Evolutionary conservation across 1,140 invertebrate species (phyloP).

Genomic region (Battus philenor): DNA sequence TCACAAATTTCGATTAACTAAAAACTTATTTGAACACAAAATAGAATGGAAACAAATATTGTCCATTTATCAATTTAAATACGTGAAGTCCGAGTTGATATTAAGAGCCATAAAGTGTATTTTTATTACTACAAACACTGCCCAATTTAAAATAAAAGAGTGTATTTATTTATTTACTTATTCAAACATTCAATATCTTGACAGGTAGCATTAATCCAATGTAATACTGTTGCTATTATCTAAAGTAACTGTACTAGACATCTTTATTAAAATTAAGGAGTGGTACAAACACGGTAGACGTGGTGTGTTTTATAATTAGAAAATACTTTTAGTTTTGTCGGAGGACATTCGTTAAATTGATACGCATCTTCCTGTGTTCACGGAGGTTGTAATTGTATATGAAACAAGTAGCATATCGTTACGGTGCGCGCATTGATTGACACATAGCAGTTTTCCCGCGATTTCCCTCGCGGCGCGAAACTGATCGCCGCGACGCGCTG

Average conservation of each 20-base stretch:
- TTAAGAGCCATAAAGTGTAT: too few species aligned
- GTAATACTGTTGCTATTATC: neutral
- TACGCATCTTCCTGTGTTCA: neutral
- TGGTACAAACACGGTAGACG: too few species aligned
- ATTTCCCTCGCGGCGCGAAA: slow-evolving; percentile 50
- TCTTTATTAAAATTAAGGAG: neutral
- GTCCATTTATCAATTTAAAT: too few species aligned
- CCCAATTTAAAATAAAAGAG: neutral
- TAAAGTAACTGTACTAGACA: neutral
- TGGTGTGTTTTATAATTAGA: too few species aligned
- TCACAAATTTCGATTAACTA: too few species aligned
- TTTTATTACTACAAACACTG: neutral
- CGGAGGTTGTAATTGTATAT: neutral
- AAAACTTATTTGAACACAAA: too few species aligned
- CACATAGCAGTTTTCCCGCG: slow-evolving; percentile 46
- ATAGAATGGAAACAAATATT: too few species aligned
- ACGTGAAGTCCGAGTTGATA: too few species aligned
- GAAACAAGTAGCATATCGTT: slow-evolving; percentile 28
- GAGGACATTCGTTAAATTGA: neutral
- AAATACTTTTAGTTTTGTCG: too few species aligned
- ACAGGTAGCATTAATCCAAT: neutral
- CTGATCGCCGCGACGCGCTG: slow-evolving; percentile 24
- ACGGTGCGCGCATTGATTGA: slow-evolving; percentile 30
- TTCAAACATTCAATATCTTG: too few species aligned
- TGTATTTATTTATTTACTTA: too few species aligned